A percentile compares a stretch with the other conserved stretches of the same genome.
Conservation (phyloP, 1,140 invertebrate genomes). For the Meteorus sp. region DNA sequence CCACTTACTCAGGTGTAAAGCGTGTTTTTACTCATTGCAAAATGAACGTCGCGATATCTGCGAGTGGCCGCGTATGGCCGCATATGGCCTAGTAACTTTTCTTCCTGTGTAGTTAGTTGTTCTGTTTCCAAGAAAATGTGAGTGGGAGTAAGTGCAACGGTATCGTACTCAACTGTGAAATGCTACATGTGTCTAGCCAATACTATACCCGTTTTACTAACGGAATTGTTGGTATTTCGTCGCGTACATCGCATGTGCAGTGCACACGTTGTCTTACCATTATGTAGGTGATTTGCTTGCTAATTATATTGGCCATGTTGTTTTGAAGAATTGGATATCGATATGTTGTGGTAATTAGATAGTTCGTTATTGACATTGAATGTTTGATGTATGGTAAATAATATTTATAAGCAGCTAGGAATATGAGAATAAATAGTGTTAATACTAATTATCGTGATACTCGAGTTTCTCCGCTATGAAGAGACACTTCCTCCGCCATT, state of each 20-base stretch:
- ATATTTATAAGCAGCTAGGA: no score
- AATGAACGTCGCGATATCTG: neutral
- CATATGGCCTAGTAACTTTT: conserved; percentile 1
- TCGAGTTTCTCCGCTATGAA: no score
- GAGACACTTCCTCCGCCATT: conserved; percentile 16
- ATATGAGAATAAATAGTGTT: no score
- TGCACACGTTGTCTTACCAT: neutral
- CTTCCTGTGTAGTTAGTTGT: neutral
- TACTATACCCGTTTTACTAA: neutral
- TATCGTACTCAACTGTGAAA: no score
- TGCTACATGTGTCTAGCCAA: conserved; percentile 6
- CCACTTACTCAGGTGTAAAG: neutral
- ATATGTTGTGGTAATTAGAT: no score
- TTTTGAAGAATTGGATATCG: no score
- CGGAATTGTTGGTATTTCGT: conserved; percentile 1
- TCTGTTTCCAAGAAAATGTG: neutral
- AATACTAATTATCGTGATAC: no score
- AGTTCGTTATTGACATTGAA: no score
- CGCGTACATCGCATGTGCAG: neutral
- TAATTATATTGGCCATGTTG: no score
- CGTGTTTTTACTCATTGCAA: neutral
- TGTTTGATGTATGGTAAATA: no score
- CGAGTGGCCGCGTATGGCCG: neutral
- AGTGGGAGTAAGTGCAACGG: neutral
- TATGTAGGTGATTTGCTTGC: neutral